These are phyloP conservation scores for Brassicogethes aeneus DNA, from an alignment of 2,888 invertebrate species.

Conservation along the genomic window DNA sequence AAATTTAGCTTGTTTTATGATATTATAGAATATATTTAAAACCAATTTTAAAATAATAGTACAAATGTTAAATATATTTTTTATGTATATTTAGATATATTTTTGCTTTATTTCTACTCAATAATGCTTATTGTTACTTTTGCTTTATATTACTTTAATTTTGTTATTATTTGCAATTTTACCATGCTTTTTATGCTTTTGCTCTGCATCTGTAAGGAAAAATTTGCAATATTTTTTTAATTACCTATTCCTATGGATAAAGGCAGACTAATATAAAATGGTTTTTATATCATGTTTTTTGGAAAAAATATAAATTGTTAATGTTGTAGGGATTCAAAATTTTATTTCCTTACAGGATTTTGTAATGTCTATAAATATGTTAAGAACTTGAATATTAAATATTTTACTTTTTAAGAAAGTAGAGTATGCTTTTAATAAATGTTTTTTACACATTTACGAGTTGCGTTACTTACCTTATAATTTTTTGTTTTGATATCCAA, in stretches of 20 bases:
- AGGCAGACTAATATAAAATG: not conserved
- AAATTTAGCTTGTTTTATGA: too few species aligned
- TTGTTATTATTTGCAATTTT: not conserved
- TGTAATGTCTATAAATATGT: not conserved
- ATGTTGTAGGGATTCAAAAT: not conserved
- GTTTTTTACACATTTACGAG: not conserved
- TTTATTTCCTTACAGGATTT: not conserved
- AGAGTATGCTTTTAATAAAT: constrained; percentile 1
- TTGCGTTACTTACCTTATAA: too few species aligned
- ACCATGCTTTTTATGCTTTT: not conserved
- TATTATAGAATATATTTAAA: not conserved
- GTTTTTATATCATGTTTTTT: not conserved
- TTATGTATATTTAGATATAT: not conserved
- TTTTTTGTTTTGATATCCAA: not conserved
- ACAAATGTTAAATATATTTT: not conserved
- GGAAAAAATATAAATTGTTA: not conserved
- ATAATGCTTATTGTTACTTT: not conserved
- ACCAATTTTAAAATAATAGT: not conserved
- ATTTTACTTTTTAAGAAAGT: not conserved
- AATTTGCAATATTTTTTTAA: not conserved
- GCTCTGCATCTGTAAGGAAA: not conserved
- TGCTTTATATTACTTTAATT: not conserved
- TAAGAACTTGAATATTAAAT: not conserved
- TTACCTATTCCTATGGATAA: too few species aligned
- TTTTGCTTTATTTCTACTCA: not conserved